These are phyloP conservation scores for Onychorhynchus coronatus DNA, from an alignment of 2,113 vertebrate genomes.

Conservation along the genomic window DNA sequence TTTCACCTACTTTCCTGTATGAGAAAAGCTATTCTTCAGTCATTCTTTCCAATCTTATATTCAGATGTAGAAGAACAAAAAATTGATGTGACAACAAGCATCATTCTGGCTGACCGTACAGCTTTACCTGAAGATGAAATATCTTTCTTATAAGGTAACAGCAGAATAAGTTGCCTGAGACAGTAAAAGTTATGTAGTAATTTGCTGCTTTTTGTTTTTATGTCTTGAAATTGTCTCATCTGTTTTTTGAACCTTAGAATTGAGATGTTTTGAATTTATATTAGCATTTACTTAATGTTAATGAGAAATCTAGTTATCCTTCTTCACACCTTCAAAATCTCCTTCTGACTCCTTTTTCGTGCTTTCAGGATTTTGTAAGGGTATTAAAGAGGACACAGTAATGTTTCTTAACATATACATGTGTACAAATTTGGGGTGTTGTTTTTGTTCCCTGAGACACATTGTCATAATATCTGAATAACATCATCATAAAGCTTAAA, in stretches of 20 bases:
- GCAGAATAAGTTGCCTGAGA: not conserved
- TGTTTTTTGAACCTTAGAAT: not conserved
- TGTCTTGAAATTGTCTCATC: not conserved
- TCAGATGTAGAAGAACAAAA: not conserved
- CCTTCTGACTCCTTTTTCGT: not conserved
- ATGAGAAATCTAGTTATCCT: not conserved
- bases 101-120: not conserved
- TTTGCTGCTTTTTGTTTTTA: not conserved
- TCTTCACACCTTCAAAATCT: not conserved
- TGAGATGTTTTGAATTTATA: not conserved
- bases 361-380: not conserved
- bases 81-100: not conserved
- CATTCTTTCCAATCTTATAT: not conserved
- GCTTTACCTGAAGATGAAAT: not conserved
- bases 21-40: not conserved
- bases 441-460: not conserved
- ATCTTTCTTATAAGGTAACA: not conserved
- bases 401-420: not conserved
- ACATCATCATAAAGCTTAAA: not conserved
- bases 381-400: not conserved
- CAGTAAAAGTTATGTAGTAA: not conserved
- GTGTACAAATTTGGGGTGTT: not conserved
- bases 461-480: not conserved
- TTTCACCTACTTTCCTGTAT: not conserved
- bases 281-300: not conserved